phyloP scores from a whole-genome alignment of 64 coral and sea anemone genomes.

The Acropora yongei region DNA sequence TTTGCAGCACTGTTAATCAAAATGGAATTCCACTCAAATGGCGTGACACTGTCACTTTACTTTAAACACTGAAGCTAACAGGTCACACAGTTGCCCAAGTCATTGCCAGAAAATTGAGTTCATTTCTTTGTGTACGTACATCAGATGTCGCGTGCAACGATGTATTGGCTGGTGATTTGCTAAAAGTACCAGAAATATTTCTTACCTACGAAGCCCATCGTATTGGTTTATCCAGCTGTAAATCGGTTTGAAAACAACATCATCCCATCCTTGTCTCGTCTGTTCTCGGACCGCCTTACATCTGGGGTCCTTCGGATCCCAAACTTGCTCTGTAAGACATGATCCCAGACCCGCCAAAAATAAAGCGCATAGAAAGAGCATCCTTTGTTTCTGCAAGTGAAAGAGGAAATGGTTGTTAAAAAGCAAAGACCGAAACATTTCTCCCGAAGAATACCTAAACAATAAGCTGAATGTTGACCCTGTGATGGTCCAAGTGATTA shows the following conservation, averaged over 20 bases:
- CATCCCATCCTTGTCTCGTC: conserved; percentile 8
- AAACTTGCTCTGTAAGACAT: conserved; percentile 26
- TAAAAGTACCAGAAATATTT: too few relatives aligned
- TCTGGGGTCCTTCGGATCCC: conserved; percentile 17
- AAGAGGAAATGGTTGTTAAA: background rate
- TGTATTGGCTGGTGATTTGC: too few relatives aligned
- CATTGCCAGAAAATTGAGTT: too few relatives aligned
- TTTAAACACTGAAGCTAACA: too few relatives aligned
- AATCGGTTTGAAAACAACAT: background rate
- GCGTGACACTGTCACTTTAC: too few relatives aligned
- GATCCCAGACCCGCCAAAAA: background rate
- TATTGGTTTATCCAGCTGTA: conserved; percentile 31
- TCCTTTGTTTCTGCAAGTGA: conserved; percentile 3
- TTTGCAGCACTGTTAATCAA: too few relatives aligned
- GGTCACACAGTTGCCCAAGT: too few relatives aligned
- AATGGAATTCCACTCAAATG: too few relatives aligned
- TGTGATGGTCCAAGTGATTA: too few relatives aligned
- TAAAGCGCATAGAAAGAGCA: background rate
- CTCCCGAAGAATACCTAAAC: too few relatives aligned
- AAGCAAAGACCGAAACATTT: background rate
- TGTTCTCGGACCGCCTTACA: background rate
- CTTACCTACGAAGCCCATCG: background rate
- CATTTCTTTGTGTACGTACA: background rate
- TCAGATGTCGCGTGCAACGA: background rate
- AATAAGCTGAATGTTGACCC: too few relatives aligned